phyloP scores from a whole-genome alignment of 2,797 vertebrate genomes.

The Silurus lanzhouensis region DNA sequence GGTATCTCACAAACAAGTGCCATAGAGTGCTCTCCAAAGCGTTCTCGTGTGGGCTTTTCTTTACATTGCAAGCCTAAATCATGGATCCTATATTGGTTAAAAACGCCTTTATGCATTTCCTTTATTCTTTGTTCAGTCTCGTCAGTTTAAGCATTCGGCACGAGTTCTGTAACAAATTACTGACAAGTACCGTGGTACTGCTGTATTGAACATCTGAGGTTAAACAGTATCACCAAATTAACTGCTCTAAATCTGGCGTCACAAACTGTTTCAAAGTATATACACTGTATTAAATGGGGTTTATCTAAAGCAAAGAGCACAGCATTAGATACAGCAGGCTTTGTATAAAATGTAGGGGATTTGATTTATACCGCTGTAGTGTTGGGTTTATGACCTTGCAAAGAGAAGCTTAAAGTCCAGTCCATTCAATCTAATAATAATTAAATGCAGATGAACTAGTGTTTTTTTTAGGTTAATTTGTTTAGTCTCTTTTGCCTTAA shows the following conservation, averaged over 20 bases:
- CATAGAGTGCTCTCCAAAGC: no score
- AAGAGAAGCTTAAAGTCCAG: slow-evolving; percentile 49
- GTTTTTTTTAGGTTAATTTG: slow-evolving; percentile 35
- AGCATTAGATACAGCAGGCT: not conserved
- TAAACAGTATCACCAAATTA: not conserved
- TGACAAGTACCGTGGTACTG: no score
- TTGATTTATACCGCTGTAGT: slow-evolving; percentile 21
- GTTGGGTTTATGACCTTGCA: slow-evolving; percentile 32
- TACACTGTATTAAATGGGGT: not conserved
- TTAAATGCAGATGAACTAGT: slow-evolving; percentile 58
- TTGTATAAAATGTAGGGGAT: not conserved
- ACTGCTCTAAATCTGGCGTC: not conserved
- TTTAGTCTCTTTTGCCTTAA: slow-evolving; percentile 46
- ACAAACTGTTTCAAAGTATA: not conserved
- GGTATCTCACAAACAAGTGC: no score
- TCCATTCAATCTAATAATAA: slow-evolving; percentile 54
- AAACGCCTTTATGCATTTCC: no score
- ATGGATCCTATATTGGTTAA: no score
- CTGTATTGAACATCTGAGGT: not conserved
- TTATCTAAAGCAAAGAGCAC: not conserved
- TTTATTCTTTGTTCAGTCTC: no score
- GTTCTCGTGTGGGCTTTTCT: no score
- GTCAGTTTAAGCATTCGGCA: no score
- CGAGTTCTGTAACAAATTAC: no score
- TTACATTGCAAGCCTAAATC: no score